Base-by-base conservation (phyloP, 2,888 invertebrate species). In the Folsomia manolachei region DNA sequence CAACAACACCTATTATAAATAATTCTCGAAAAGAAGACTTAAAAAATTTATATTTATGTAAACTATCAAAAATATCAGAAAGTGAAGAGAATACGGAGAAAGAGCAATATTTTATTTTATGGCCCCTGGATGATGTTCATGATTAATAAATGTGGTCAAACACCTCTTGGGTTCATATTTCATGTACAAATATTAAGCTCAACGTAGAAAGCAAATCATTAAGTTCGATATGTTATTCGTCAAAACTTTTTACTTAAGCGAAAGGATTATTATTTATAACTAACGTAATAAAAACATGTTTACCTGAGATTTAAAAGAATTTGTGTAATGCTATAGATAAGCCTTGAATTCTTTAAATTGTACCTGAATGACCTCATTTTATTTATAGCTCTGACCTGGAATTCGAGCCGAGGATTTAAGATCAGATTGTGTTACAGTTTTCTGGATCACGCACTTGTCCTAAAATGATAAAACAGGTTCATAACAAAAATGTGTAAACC, bases 141-240 rank as follows among this genome's bases (percentile, higher is more conserved):
- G 39, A 39, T 39, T n/a, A 7, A 56, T 51, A 19, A 21, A 56
- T 18, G 19, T 19, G 56, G n/a, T n/a, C n/a, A n/a, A n/a, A n/a
- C n/a, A n/a, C 4, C 21, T 56, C 56, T 56, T n/a, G 19, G 39
- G 56, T 56, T 56, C 56, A 56, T 56, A 14, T 19, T 19, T 56
- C n/a, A 21, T 56, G 56, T 56, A 56, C 56, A 56, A 56, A 51
- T 51, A 51, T 9, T 11, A 51, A 21, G 39, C 39, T 19, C 19
- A 56, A 56, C 18, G 56, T 56, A n/a, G 56, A 56, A 18, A 56
- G 56, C 56, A 56, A 56, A 56, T 56, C 56, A 56, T 56, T 56
- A 56, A 14, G 7, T 56, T 56, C 56, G 56, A 19, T 21, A 56
- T 56, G 18, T 56, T 19, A 56, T 39, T 39, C 39, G 39, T 39